Percentiles rank a stretch among this genome's conserved stretches.
Conservation (phyloP, 2,888 invertebrate species). For the Gibbula magus region DNA sequence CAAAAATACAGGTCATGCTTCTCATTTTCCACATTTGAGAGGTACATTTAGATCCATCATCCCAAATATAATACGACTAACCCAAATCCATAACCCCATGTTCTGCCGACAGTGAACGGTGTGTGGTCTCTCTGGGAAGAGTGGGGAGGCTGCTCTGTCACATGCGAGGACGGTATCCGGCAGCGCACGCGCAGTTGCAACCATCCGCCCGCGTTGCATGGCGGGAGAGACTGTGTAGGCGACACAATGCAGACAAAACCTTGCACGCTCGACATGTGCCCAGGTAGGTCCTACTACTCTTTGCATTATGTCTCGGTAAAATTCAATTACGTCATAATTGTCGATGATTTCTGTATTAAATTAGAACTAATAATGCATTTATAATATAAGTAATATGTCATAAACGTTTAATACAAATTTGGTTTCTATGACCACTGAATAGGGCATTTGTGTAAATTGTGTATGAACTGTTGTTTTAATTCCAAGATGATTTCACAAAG, state of each 20-base stretch:
- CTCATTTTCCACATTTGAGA: no score
- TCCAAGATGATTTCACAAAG: no score
- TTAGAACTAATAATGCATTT: no score
- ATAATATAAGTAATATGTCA: no score
- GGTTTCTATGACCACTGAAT: no score
- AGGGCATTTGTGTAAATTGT: no score
- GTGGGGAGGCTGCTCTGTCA: slow-evolving; percentile 70
- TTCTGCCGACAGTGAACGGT: slow-evolving; percentile 61
- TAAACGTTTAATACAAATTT: no score
- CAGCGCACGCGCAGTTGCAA: slow-evolving; percentile 62
- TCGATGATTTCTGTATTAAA: not conserved
- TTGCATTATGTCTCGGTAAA: not conserved
- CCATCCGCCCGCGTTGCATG: slow-evolving; percentile 62
- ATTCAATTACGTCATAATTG: not conserved
- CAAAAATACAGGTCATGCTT: no score
- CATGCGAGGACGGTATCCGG: slow-evolving; percentile 66
- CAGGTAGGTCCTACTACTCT: slow-evolving; percentile 49
- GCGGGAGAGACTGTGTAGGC: slow-evolving; percentile 59
- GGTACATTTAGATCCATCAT: no score
- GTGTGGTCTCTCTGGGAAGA: slow-evolving; percentile 66
- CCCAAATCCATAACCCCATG: no score
- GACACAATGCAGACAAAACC: slow-evolving; percentile 53
- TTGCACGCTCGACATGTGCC: slow-evolving; percentile 61
- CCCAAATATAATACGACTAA: no score
- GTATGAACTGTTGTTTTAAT: no score